A percentile compares a stretch with the other conserved stretches of the same genome.
Conservation (phyloP, 2,797 vertebrate species). For the Sebastes baramenuke region DNA sequence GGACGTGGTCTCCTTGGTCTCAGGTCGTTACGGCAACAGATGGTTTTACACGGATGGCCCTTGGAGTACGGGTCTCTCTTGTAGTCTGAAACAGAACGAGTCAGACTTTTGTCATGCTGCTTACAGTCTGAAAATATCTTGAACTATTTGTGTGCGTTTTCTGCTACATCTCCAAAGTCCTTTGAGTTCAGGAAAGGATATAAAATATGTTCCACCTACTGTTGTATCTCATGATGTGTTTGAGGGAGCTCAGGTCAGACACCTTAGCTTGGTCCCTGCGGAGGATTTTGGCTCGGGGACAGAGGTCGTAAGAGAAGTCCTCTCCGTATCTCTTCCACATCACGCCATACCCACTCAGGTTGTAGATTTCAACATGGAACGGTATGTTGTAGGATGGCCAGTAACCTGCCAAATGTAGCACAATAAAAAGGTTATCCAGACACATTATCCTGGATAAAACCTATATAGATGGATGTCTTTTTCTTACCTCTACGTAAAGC, state of each 20-base stretch:
- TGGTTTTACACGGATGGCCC: constrained; percentile 89
- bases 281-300: constrained; percentile 92
- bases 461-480: background rate
- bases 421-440: background rate
- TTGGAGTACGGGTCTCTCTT: constrained; percentile 86
- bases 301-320: constrained; percentile 90
- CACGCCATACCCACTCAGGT: constrained; percentile 85
- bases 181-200: background rate
- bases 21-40: constrained; percentile 91
- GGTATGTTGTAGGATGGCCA: constrained; percentile 94
- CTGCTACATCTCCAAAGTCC: background rate
- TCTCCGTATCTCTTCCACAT: constrained; percentile 85
- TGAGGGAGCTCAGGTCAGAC: constrained; percentile 84
- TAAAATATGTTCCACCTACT: constrained; percentile 78
- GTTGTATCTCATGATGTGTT: constrained; percentile 94
- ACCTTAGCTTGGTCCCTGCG: constrained; percentile 89
- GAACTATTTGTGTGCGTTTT: background rate
- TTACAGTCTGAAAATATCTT: background rate
- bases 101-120: background rate
- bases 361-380: constrained; percentile 89
- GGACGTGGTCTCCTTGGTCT: constrained; percentile 78
- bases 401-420: constrained; percentile 82
- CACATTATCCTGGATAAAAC: background rate
- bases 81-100: constrained; percentile 82
- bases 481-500: constrained; percentile 86